Evolutionary conservation across 2,113 vertebrate genomes (phyloP).

Genomic region (Pterocles gutturalis): DNA sequence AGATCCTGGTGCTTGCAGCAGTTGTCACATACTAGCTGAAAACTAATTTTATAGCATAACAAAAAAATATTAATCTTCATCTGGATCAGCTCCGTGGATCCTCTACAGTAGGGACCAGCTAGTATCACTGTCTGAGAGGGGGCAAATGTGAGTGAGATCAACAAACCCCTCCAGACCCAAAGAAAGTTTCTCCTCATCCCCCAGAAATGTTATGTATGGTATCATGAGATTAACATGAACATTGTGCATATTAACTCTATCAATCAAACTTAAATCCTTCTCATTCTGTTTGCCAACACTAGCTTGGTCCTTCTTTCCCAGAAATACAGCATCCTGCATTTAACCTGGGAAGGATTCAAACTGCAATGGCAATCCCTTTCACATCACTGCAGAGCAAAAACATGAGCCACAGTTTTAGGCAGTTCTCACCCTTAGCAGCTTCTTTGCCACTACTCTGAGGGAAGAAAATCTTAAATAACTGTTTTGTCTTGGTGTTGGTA

Average conservation of each 20-base stretch:
- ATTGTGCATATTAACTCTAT: neutral
- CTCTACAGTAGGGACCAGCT: neutral
- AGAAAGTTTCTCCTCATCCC: neutral
- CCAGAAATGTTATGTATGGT: neutral
- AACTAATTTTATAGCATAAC: neutral
- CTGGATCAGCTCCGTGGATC: neutral
- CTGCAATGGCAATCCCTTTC: neutral
- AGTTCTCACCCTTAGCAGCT: neutral
- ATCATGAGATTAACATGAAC: accelerated
- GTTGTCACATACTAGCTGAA: neutral
- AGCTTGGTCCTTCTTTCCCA: neutral
- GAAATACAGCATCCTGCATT: accelerated
- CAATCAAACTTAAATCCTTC: neutral
- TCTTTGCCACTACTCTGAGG: neutral
- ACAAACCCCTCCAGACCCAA: neutral
- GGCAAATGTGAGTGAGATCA: neutral
- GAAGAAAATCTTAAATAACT: neutral
- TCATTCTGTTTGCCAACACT: neutral
- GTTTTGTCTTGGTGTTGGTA: neutral
- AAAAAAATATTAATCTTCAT: neutral
- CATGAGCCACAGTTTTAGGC: neutral
- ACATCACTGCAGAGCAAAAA: neutral
- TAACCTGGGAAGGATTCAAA: neutral
- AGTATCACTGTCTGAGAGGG: neutral
- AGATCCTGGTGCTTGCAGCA: neutral